Evolutionary conservation across 1,140 invertebrate species (phyloP), one percentile per base, ranked within the genome.

Genomic region (Copidosoma floridanum): DNA sequence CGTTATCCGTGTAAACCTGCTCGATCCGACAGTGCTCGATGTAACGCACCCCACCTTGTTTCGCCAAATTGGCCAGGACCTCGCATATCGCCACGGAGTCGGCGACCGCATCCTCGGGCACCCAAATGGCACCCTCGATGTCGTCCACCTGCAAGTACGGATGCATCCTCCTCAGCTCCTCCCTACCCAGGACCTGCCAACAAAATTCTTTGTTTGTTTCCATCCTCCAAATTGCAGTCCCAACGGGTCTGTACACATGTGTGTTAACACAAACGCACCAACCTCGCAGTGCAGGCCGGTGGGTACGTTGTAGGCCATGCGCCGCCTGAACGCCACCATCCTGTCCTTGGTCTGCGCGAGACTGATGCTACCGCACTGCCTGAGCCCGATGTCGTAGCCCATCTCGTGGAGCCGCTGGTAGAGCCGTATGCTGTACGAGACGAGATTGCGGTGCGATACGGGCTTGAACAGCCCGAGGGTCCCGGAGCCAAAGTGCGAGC

Each of bases 301-400:
- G 6, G 84, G 82, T 43, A 79, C 73, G 70, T 84, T 84, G 62
- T 84, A 85, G 7, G 84, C 82, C 72, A 85, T 81, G 68, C 83
- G 78, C 65, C 87, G 78, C 72, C 82, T 84, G 48, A 88, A 75
- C 14, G 83, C 82, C 47, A 87, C 85, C 76, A 91, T 81, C 71
- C 89, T 77, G 65, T 91, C 88, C 75, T 85, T 83, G 4, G 86
- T 89, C 73, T 89, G 84, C 37, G 89, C 89, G 57, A 92, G 74
- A 75, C 87, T 85, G 41, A 91, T 69, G 68, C 88, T 89, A 2
- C 89, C 89, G 77, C 85, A 87, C 69, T 85, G 77, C 68, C 84
- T 84, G 65, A 87, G 82, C 71, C 83, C 82, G 58, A 87, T 78
- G 64, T 85, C 80, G 67, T 85, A 82, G n/a, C 86, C 86, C 73